Conservation (phyloP, 2,888 invertebrate species). For the Halocaridina rubra region DNA sequence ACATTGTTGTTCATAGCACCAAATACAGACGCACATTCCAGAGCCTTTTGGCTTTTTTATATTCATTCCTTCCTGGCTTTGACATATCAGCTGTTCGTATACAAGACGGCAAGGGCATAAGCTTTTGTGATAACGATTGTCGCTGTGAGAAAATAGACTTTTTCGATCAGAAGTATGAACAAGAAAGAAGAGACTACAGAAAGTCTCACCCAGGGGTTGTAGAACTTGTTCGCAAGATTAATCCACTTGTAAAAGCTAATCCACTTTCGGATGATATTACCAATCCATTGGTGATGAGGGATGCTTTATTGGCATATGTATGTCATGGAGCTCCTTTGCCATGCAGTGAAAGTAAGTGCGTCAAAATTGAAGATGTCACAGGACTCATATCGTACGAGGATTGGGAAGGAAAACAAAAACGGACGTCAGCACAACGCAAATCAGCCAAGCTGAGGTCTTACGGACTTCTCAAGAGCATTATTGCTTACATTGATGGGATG, state of each 20-base stretch:
- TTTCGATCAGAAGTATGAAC: slow-evolving; percentile 68
- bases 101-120: slow-evolving; percentile 82
- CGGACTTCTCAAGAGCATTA: slow-evolving; percentile 85
- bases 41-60: slow-evolving; percentile 84
- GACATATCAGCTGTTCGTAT: slow-evolving; percentile 77
- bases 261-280: slow-evolving; percentile 69
- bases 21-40: slow-evolving; percentile 90
- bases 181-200: slow-evolving; percentile 76
- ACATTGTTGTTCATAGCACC: slow-evolving; percentile 79
- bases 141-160: slow-evolving; percentile 51
- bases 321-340: slow-evolving; percentile 87
- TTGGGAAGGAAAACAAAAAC: slow-evolving; percentile 79
- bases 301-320: slow-evolving; percentile 84
- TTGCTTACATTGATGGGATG: slow-evolving; percentile 83
- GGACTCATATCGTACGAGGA: slow-evolving; percentile 85
- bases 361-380: slow-evolving; percentile 79
- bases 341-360: slow-evolving; percentile 73
- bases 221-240: slow-evolving; percentile 73
- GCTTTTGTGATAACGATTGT: slow-evolving; percentile 88
- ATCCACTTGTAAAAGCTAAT: slow-evolving; percentile 44
- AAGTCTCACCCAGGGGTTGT: slow-evolving; percentile 81
- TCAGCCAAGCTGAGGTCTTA: slow-evolving; percentile 82
- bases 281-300: slow-evolving; percentile 80
- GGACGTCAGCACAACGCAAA: slow-evolving; percentile 68
- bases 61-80: slow-evolving; percentile 78